phyloP scores from a whole-genome alignment of 2,113 vertebrate species.

The Sphaerodactylus townsendi region DNA sequence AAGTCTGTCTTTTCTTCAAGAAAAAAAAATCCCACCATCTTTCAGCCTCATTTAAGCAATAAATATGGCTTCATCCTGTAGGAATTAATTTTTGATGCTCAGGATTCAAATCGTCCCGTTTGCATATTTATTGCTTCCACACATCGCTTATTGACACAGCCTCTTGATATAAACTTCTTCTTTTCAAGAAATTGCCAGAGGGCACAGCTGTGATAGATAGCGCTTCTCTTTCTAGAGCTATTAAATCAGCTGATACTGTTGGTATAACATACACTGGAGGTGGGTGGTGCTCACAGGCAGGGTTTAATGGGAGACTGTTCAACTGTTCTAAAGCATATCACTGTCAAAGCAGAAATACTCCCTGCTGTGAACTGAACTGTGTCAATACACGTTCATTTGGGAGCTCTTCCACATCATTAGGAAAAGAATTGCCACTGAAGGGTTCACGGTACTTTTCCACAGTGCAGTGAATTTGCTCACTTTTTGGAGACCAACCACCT shows the following conservation, averaged over 20 bases:
- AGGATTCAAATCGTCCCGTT: accelerated
- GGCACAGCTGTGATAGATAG: background rate
- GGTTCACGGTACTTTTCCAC: conserved; percentile 61
- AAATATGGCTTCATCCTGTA: background rate
- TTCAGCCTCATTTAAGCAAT: background rate
- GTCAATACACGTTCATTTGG: conserved; percentile 73
- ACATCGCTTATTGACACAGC: conserved; percentile 16
- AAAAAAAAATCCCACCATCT: background rate
- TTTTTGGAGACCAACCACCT: conserved; percentile 63
- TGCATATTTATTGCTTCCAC: conserved; percentile 20
- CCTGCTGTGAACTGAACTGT: conserved; percentile 64
- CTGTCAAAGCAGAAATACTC: conserved; percentile 68
- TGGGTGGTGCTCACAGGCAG: conserved; percentile 37
- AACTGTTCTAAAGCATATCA: conserved; percentile 53
- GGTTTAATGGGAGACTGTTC: conserved; percentile 49
- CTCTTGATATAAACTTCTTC: conserved; percentile 9
- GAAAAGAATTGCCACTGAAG: conserved; percentile 61
- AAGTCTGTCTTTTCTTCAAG: background rate
- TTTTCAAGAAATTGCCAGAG: conserved; percentile 21
- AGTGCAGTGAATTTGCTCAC: conserved; percentile 58
- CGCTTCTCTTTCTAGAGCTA: conserved; percentile 46
- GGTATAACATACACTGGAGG: conserved; percentile 2
- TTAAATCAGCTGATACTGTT: conserved; percentile 48
- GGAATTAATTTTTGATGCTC: background rate
- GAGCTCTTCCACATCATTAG: conserved; percentile 72